Evolutionary conservation across 64 coral and sea anemone species (phyloP).

Genomic region (Anthopleura sola): DNA sequence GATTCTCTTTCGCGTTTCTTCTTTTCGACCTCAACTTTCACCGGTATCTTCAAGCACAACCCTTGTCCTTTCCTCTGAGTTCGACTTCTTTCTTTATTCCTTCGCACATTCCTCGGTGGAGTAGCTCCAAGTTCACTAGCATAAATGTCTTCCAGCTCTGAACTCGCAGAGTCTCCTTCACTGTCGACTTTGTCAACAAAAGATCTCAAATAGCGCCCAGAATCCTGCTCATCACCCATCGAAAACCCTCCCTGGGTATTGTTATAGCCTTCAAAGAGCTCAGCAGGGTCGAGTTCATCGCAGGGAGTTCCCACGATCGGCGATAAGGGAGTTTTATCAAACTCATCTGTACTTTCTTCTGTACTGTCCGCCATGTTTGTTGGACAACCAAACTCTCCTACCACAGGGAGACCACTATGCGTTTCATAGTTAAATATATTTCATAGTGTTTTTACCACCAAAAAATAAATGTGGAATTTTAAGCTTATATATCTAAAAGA

Average conservation of each 20-base stretch:
- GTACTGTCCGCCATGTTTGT: constrained; percentile 37
- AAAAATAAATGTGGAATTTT: too few relatives aligned
- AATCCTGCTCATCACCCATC: constrained; percentile 29
- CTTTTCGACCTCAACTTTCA: constrained; percentile 51
- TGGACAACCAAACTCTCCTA: not conserved
- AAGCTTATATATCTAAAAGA: too few relatives aligned
- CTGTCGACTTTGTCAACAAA: constrained; percentile 43
- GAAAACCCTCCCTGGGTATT: constrained; percentile 24
- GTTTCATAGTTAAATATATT: not conserved
- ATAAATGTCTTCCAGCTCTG: constrained; percentile 44
- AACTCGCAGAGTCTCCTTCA: constrained; percentile 41
- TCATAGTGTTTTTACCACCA: too few relatives aligned
- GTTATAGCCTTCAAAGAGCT: constrained; percentile 52
- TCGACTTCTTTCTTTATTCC: constrained; percentile 65
- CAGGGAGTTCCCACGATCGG: constrained; percentile 56
- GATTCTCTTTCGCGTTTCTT: constrained; percentile 49
- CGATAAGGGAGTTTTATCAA: not conserved
- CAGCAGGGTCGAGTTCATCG: constrained; percentile 63
- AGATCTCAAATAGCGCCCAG: not conserved
- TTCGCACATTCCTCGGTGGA: constrained; percentile 79
- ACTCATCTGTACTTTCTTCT: constrained; percentile 14
- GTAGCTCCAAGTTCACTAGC: constrained; percentile 54
- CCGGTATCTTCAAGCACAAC: constrained; percentile 40
- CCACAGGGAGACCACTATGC: not conserved
- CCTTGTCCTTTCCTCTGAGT: constrained; percentile 50